These are phyloP conservation scores for Myopa testacea DNA, from an alignment of 2,888 invertebrate genomes.

Conservation along the genomic window DNA sequence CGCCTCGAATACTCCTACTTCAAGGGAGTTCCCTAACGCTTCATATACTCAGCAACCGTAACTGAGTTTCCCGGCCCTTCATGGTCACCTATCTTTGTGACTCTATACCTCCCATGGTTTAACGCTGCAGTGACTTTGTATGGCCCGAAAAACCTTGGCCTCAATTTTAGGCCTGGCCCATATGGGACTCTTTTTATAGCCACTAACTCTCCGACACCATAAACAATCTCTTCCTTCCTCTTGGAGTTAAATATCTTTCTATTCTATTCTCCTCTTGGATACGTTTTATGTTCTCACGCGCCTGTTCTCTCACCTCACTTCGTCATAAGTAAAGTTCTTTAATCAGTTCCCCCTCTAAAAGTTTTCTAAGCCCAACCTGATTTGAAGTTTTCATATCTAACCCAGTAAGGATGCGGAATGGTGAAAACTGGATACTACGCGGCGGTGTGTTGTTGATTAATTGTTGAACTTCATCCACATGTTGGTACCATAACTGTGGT, in stretches of 20 bases:
- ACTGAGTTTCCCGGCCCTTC: too few species aligned
- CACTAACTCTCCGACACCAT: conserved; percentile 4
- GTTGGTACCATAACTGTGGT: conserved; percentile 56
- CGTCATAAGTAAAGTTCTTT: not conserved
- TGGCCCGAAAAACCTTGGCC: not conserved
- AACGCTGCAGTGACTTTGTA: not conserved
- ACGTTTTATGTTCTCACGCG: not conserved
- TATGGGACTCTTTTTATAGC: conserved; percentile 47
- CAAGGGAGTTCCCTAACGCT: too few species aligned
- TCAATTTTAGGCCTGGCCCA: conserved; percentile 43
- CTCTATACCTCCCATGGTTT: too few species aligned
- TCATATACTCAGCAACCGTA: too few species aligned
- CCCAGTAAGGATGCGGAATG: conserved; percentile 31
- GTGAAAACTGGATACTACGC: conserved; percentile 34
- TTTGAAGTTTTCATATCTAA: conserved; percentile 21
- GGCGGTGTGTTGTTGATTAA: conserved; percentile 34
- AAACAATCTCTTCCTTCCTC: conserved; percentile 16
- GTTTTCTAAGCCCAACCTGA: not conserved
- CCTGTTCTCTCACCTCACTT: not conserved
- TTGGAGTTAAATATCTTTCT: not conserved
- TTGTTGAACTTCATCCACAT: conserved; percentile 42
- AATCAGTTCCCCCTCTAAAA: not conserved
- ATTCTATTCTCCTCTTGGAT: not conserved
- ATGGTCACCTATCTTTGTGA: too few species aligned
- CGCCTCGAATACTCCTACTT: too few species aligned